A percentile compares a stretch with the other conserved stretches of the same genome.
Evolutionary conservation across 2,888 invertebrate genomes (phyloP).

Genomic region (Lepas anatifera): DNA sequence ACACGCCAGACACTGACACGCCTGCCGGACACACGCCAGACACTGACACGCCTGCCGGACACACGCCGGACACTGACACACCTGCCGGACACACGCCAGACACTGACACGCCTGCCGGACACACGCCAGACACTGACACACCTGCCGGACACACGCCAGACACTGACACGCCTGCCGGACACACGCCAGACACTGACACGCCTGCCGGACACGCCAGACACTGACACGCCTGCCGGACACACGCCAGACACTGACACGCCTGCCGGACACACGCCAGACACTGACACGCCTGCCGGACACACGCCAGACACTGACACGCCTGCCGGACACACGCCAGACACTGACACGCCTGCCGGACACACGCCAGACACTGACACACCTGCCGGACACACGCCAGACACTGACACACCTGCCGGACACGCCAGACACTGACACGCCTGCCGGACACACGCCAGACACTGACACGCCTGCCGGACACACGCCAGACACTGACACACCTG

Average conservation of each 20-base stretch:
- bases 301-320: constrained; percentile 37
- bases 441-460: not conserved
- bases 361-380: constrained; percentile 37
- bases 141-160: constrained; percentile 32
- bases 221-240: constrained; percentile 37
- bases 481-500: constrained; percentile 40
- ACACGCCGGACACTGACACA: constrained; percentile 34
- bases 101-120: constrained; percentile 39
- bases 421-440: constrained; percentile 38
- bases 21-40: constrained; percentile 32
- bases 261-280: constrained; percentile 28
- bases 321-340: constrained; percentile 28
- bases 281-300: constrained; percentile 38
- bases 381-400: constrained; percentile 28
- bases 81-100: constrained; percentile 32
- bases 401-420: constrained; percentile 38
- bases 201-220: constrained; percentile 33
- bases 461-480: constrained; percentile 37
- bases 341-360: constrained; percentile 38
- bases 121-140: constrained; percentile 34
- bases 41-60: constrained; percentile 39
- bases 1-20: constrained; percentile 34
- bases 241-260: constrained; percentile 37
- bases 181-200: constrained; percentile 34
- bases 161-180: constrained; percentile 39